Conservation (phyloP, 2,888 invertebrate species). For the Notocelia uddmanniana region DNA sequence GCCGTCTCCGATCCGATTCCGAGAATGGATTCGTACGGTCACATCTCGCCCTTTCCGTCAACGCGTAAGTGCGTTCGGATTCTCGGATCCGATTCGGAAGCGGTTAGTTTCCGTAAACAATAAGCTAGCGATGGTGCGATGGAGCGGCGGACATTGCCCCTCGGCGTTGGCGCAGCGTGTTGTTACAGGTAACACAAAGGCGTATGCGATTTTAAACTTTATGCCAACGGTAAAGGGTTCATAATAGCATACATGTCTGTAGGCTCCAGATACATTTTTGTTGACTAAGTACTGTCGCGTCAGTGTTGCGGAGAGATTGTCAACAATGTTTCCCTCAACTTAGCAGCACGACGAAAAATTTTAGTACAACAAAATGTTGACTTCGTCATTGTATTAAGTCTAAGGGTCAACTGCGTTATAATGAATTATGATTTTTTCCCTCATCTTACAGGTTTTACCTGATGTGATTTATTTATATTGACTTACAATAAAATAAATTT, state of each 20-base stretch:
- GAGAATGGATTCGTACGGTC: not conserved
- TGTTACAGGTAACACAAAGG: not conserved
- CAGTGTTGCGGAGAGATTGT: not conserved
- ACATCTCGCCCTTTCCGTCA: not conserved
- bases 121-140: conserved; percentile 78
- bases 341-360: not conserved
- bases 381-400: not conserved
- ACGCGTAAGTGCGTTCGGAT: not conserved
- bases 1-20: not conserved
- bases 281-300: not conserved
- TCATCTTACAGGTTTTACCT: not conserved
- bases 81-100: not conserved
- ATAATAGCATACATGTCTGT: not conserved
- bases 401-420: conserved; percentile 9
- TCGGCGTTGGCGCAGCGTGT: not conserved
- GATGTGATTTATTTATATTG: not conserved
- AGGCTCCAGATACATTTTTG: not conserved
- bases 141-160: conserved; percentile 73
- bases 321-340: not conserved
- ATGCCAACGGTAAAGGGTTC: not conserved
- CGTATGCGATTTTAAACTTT: not conserved
- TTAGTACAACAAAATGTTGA: not conserved
- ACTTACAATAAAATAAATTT: not conserved
- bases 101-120: not conserved
- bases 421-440: not conserved